A percentile compares a stretch with the other conserved stretches of the same genome.
Evolutionary conservation across 2,888 invertebrate genomes (phyloP).

Genomic region (Unio delphinus): DNA sequence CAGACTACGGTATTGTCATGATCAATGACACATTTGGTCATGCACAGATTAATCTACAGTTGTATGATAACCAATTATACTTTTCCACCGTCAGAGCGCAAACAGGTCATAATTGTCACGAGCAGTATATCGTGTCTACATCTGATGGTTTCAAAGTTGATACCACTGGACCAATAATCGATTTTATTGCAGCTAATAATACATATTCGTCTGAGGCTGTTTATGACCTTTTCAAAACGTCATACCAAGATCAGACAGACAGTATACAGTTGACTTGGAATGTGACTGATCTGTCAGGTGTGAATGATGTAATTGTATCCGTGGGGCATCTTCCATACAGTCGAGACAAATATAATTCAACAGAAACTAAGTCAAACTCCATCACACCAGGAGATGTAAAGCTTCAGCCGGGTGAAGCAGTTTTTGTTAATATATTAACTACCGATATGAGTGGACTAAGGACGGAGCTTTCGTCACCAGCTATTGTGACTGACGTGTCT

Average conservation of each 20-base stretch:
- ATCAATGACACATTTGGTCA: slow-evolving; percentile 42
- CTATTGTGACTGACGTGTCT: slow-evolving; percentile 37
- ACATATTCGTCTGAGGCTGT: slow-evolving; percentile 12
- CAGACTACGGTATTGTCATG: slow-evolving; percentile 50
- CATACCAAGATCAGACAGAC: slow-evolving; percentile 29
- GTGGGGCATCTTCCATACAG: slow-evolving; percentile 19
- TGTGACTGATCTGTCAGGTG: slow-evolving; percentile 22
- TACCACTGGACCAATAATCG: slow-evolving; percentile 28
- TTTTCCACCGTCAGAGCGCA: slow-evolving; percentile 47
- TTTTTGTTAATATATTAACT: slow-evolving; percentile 29
- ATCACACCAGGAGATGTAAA: slow-evolving; percentile 13
- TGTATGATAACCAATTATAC: slow-evolving; percentile 42
- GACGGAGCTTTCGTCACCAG: slow-evolving; percentile 19
- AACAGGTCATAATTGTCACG: slow-evolving; percentile 45
- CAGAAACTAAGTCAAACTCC: slow-evolving; percentile 2
- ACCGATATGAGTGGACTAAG: slow-evolving; percentile 39
- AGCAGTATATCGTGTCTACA: slow-evolving; percentile 44
- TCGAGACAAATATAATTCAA: slow-evolving; percentile 6
- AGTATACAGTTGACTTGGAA: slow-evolving; percentile 21
- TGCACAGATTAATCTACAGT: slow-evolving; percentile 41
- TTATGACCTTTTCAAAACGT: slow-evolving; percentile 8
- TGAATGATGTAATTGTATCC: slow-evolving; percentile 8
- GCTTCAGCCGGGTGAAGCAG: slow-evolving; percentile 30
- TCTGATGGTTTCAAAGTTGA: slow-evolving; percentile 54
- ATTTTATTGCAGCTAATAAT: slow-evolving; percentile 8